A percentile compares a stretch with the other conserved stretches of the same genome.
Conservation (phyloP, 2,113 vertebrate species). For the Nerophis lumbriciformis region DNA sequence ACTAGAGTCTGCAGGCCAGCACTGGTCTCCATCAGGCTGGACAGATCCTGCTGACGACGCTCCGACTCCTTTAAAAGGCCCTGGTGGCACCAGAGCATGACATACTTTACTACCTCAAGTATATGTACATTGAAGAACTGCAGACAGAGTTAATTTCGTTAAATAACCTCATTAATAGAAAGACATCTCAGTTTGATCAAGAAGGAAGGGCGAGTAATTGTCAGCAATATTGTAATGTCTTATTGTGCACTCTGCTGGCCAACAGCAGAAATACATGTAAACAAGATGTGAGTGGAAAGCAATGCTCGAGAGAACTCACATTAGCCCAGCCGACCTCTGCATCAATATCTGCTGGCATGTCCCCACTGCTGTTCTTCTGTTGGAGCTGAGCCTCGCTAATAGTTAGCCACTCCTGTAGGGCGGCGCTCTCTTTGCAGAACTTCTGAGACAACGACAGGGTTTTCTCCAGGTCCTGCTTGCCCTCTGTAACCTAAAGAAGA, state of each 20-base stretch:
- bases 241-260: conserved; percentile 29
- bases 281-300: too few relatives aligned
- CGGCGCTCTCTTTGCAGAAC: conserved; percentile 77
- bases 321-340: conserved; percentile 89
- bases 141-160: too few relatives aligned
- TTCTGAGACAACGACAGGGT: conserved; percentile 81
- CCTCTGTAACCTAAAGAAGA: conserved; percentile 84
- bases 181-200: background rate
- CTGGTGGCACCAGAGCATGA: conserved; percentile 56
- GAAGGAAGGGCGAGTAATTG: background rate
- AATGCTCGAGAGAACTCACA: conserved; percentile 65
- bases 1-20: conserved; percentile 81
- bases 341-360: conserved; percentile 83
- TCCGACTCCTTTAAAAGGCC: conserved; percentile 88
- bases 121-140: too few relatives aligned
- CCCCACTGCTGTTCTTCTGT: conserved; percentile 78
- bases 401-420: conserved; percentile 84
- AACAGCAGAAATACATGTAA: background rate
- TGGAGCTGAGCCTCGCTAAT: conserved; percentile 77
- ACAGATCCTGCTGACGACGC: conserved; percentile 80
- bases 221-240: background rate
- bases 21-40: conserved; percentile 80
- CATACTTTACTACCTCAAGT: background rate
- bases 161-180: too few relatives aligned
- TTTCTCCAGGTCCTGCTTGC: conserved; percentile 91